Percentiles rank a stretch among this genome's conserved stretches.
Conservation (phyloP, 2,797 vertebrate species). For the Hemibagrus guttatus region DNA sequence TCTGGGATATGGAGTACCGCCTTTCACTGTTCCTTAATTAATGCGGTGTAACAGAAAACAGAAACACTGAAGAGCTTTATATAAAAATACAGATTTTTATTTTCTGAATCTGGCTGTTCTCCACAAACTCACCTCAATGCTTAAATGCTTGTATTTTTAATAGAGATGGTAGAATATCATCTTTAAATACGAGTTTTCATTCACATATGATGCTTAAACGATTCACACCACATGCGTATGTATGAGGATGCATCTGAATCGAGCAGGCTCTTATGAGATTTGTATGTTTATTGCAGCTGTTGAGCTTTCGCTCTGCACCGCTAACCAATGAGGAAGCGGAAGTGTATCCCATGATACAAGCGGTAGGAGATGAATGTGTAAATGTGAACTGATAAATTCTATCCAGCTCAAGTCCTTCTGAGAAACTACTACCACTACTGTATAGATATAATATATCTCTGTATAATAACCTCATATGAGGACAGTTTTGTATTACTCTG, state of each 20-base stretch:
- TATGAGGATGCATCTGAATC: background rate
- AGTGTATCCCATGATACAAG: background rate
- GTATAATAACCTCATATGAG: background rate
- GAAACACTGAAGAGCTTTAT: background rate
- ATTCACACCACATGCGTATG: background rate
- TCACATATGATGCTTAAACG: background rate
- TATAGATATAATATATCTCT: background rate
- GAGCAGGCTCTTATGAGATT: background rate
- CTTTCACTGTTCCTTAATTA: background rate
- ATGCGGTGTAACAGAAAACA: background rate
- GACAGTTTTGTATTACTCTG: background rate
- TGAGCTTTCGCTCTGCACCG: background rate
- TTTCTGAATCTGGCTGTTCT: background rate
- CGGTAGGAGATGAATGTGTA: background rate
- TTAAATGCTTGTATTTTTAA: background rate
- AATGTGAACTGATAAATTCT: background rate
- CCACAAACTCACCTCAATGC: background rate
- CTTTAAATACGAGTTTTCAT: background rate
- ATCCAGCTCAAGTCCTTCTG: background rate
- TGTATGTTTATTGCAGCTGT: background rate
- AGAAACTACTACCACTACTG: background rate
- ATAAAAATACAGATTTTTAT: background rate
- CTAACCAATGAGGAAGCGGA: background rate
- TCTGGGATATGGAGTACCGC: background rate
- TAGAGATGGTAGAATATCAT: background rate